Conservation (phyloP, 1,140 invertebrate species). For the Rhysida immarginata region DNA sequence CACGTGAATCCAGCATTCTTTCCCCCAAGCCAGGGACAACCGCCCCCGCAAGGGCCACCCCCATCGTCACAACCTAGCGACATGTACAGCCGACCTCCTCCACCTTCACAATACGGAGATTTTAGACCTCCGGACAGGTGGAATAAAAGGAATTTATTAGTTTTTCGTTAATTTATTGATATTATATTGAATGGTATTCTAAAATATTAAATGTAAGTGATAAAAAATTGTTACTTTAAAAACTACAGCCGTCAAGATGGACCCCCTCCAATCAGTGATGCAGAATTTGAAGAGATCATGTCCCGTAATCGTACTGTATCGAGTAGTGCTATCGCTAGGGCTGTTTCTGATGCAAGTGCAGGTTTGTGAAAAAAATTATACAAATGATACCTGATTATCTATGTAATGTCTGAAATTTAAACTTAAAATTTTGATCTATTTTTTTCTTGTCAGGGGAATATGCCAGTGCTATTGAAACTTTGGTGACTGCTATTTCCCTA, state of each 20-base stretch:
- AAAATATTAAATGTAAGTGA: no score
- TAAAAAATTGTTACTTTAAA: neutral
- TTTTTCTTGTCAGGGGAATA: conserved; percentile 56
- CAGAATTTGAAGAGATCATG: conserved; percentile 98
- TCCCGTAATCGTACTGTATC: conserved; percentile 91
- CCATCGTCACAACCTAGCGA: conserved; percentile 31
- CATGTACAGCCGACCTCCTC: conserved; percentile 25
- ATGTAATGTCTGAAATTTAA: neutral
- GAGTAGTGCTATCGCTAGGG: conserved; percentile 87
- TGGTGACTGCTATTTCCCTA: conserved; percentile 94
- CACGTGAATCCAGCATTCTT: conserved; percentile 96
- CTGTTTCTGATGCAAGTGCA: conserved; percentile 91
- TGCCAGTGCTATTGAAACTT: conserved; percentile 91
- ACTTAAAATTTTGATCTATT: neutral
- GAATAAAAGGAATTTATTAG: neutral
- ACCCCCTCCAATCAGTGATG: conserved; percentile 60
- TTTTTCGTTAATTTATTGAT: neutral
- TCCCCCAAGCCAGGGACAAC: conserved; percentile 48
- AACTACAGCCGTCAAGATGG: conserved; percentile 26
- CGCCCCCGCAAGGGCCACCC: conserved; percentile 42
- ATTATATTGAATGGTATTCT: no score
- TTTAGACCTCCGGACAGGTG: conserved; percentile 14
- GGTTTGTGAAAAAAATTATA: conserved; percentile 26
- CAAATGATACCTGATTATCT: neutral
- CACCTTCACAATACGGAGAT: conserved; percentile 11